Percentiles rank a stretch among this genome's conserved stretches.
Conservation (phyloP, 2,113 vertebrate species). For the Cranoglanis bouderius region DNA sequence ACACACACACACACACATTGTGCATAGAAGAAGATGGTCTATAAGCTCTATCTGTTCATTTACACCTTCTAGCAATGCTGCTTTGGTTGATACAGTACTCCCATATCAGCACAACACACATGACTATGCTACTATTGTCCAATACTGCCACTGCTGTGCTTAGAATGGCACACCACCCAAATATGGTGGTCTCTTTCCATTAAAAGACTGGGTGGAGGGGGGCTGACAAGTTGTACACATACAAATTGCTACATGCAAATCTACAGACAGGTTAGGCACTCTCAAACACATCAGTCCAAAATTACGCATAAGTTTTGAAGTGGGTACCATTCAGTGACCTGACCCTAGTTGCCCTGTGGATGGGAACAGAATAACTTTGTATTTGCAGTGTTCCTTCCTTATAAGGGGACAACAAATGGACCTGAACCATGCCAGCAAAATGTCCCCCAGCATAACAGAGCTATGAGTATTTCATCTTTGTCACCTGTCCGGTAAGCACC, state of each 20-base stretch:
- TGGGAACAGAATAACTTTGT: neutral
- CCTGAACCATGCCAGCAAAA: neutral
- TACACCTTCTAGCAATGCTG: neutral
- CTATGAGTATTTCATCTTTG: neutral
- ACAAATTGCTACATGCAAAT: neutral
- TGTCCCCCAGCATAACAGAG: neutral
- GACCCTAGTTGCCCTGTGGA: neutral
- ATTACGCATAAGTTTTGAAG: neutral
- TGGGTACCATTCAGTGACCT: neutral
- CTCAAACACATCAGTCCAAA: neutral
- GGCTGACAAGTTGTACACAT: neutral
- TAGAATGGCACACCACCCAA: neutral
- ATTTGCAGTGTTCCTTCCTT: neutral
- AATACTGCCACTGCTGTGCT: neutral
- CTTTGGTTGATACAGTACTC: neutral
- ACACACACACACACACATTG: neutral
- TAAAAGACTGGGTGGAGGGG: neutral
- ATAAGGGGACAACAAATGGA: constrained; percentile 7
- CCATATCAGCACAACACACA: neutral
- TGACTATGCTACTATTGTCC: neutral
- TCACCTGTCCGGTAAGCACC: neutral
- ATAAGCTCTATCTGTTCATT: neutral
- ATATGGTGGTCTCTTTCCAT: neutral
- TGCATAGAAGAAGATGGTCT: neutral
- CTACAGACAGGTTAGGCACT: neutral